Evolutionary conservation across 2,797 vertebrate genomes (phyloP), one percentile per base, ranked within the genome.

Genomic region (Cuculus canorus): DNA sequence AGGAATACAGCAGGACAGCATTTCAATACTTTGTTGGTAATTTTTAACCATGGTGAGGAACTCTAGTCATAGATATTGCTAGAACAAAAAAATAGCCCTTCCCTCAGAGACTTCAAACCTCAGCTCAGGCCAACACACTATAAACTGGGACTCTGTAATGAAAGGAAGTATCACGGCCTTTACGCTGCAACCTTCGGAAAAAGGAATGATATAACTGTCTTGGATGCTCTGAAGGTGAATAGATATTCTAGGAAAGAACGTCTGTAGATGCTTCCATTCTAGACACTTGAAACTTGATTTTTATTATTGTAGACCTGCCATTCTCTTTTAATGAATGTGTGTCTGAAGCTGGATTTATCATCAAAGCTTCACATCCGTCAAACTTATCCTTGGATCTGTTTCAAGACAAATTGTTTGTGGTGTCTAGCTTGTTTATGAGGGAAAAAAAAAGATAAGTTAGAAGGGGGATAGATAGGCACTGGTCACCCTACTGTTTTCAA

Each of bases 271-370:
- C 63, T 88, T 83, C 70, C 54, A 54, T 32, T 80, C 61, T 23
- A 78, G 64, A 77, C 52, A 86, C 41, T 68, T 50, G n/a, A 82
- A 54, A 65, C 35, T 80, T 83, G 23, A 35, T 72, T 90, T 85
- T 87, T 93, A 78, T 80, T 70, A 66, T 10, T 71, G 63, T 5
- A 86, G 69, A 81, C 23, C 45, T 69, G 47, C 9, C 43, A 76
- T 84, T 81, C 59, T 45, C 2, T 82, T 86, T 84, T 63, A 94
- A 92, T 63, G 73, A 76, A 86, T 37, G 22, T 52, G 37, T 79
- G 35, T 79, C 73, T 79, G 76, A 88, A 83, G 52, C 23, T 86
- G 80, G 57, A 79, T 91, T 95, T 84, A 83, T 76, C 57, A 86
- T 76, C 50, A 78, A 63, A 92, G 47, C 41, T 72, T 71, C 72